Evolutionary conservation across 2,888 invertebrate genomes (phyloP).

Genomic region (Synergus japonicus): DNA sequence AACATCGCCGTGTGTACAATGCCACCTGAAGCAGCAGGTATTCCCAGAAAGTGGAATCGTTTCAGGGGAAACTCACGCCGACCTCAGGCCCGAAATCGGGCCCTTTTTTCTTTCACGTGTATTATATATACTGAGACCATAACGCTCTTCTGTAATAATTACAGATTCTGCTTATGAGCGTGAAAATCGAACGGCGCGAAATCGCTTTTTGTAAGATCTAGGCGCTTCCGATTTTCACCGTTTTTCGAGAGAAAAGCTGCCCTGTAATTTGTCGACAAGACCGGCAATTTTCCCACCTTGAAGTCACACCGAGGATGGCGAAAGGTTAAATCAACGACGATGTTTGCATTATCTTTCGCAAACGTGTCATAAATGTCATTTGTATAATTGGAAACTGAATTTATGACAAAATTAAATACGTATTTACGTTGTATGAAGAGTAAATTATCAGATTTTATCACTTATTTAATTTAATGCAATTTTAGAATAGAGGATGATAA

Average conservation of each 20-base stretch:
- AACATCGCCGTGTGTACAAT: slow-evolving; percentile 55
- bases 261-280: slow-evolving; percentile 19
- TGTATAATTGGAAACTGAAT: slow-evolving; percentile 37
- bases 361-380: slow-evolving; percentile 39
- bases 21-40: slow-evolving; percentile 46
- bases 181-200: slow-evolving; percentile 12
- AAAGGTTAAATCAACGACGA: slow-evolving; percentile 17
- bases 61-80: slow-evolving; percentile 30
- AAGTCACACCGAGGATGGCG: neutral
- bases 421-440: slow-evolving; percentile 8
- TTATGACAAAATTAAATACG: slow-evolving; percentile 24
- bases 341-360: slow-evolving; percentile 37
- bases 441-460: slow-evolving; percentile 37
- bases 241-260: neutral
- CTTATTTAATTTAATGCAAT: slow-evolving; percentile 34
- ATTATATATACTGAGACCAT: neutral
- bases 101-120: neutral
- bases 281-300: slow-evolving; percentile 26
- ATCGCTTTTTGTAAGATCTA: neutral
- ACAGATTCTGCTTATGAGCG: slow-evolving; percentile 1
- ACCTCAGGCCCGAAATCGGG: neutral
- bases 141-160: slow-evolving; percentile 22
- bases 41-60: slow-evolving; percentile 42
- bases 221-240: neutral
- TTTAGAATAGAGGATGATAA: slow-evolving; percentile 8